phyloP scores from a whole-genome alignment of 2,797 vertebrate genomes.

The Anabas testudineus region DNA sequence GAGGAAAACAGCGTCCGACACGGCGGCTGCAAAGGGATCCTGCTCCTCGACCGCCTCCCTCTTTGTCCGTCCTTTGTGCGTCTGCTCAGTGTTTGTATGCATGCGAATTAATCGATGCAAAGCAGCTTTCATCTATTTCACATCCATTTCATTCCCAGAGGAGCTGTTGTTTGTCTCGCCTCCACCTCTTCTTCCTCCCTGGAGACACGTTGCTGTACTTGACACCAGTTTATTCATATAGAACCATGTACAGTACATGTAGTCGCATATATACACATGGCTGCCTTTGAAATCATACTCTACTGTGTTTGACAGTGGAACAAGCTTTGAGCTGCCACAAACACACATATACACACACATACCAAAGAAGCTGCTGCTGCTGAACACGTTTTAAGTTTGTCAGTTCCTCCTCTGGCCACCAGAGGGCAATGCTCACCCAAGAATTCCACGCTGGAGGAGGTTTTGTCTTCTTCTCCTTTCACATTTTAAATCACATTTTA shows the following conservation, averaged over 20 bases:
- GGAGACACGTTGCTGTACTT: conserved; percentile 60
- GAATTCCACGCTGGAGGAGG: conserved; percentile 20
- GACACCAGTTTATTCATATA: conserved; percentile 70
- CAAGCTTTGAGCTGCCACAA: conserved; percentile 17
- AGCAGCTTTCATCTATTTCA: conserved; percentile 18
- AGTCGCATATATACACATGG: conserved; percentile 9
- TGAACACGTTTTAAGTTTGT: not conserved
- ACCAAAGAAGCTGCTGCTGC: not conserved
- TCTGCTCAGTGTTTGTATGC: conserved; percentile 25
- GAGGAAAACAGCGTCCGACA: conserved; percentile 55
- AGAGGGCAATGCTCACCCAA: conserved; percentile 78
- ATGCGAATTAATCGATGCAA: conserved; percentile 71
- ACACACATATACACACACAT: too few species aligned
- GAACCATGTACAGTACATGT: conserved; percentile 8
- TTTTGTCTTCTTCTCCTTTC: conserved; percentile 13
- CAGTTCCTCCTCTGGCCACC: conserved; percentile 42
- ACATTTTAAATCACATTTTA: conserved; percentile 46
- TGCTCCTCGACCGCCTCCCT: not conserved
- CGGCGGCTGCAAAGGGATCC: conserved; percentile 22
- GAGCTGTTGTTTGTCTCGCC: conserved; percentile 31
- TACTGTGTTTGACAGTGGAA: conserved; percentile 19
- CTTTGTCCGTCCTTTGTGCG: conserved; percentile 5
- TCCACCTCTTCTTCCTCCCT: conserved; percentile 32
- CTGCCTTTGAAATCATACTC: conserved; percentile 24
- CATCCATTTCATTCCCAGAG: conserved; percentile 52